Evolutionary conservation across 2,797 vertebrate genomes (phyloP).

Genomic region (Acipenser oxyrinchus): DNA sequence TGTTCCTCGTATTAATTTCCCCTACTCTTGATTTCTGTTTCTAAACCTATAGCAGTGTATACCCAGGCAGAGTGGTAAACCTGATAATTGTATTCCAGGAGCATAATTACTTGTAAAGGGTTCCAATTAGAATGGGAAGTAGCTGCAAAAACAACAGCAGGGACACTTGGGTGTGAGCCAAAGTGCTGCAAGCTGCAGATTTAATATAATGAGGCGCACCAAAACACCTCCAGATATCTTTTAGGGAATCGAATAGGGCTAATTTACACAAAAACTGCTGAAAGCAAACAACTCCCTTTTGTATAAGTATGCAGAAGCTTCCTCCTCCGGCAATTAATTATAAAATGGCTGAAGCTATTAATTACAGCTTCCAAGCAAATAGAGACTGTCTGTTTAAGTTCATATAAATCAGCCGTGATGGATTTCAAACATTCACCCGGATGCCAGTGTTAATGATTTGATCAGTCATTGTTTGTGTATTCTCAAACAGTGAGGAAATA

Average conservation of each 20-base stretch:
- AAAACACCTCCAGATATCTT: too few species aligned
- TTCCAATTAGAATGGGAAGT: constrained; percentile 24
- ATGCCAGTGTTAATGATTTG: neutral
- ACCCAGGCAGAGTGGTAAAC: constrained; percentile 6
- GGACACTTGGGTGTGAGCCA: too few species aligned
- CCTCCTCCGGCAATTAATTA: constrained; percentile 23
- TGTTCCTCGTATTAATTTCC: too few species aligned
- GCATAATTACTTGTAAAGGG: constrained; percentile 10
- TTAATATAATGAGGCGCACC: too few species aligned
- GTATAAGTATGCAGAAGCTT: constrained; percentile 18
- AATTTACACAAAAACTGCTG: too few species aligned
- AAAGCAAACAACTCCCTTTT: too few species aligned
- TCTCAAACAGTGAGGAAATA: neutral
- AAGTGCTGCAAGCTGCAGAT: too few species aligned
- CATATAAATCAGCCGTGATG: constrained; percentile 13
- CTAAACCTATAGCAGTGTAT: neutral
- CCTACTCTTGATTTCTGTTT: too few species aligned
- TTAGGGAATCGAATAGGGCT: too few species aligned
- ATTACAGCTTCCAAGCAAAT: constrained; percentile 21
- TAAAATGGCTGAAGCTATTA: constrained; percentile 14
- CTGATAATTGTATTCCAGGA: constrained; percentile 32
- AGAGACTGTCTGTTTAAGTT: constrained; percentile 23
- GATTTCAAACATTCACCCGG: neutral
- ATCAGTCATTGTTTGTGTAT: neutral
- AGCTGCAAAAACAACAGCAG: too few species aligned